Evolutionary conservation across 2,888 invertebrate genomes (phyloP).

Genomic region (Drosophila siamana): DNA sequence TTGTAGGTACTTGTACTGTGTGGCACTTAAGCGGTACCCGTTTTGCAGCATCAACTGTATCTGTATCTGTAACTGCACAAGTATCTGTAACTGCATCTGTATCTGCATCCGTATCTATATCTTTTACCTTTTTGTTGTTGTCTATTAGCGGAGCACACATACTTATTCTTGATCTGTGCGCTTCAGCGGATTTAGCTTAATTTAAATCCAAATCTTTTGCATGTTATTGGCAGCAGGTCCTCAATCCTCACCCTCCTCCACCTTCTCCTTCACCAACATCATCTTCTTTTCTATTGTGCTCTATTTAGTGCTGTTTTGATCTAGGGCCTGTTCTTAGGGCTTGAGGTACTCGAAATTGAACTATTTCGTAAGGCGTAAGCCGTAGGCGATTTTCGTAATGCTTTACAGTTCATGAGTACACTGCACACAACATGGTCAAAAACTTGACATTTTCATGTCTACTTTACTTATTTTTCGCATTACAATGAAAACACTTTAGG

Average conservation of each 20-base stretch:
- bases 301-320: slow-evolving; percentile 51
- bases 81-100: too few species aligned
- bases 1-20: slow-evolving; percentile 64
- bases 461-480: slow-evolving; percentile 5
- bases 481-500: slow-evolving; percentile 1
- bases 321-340: slow-evolving; percentile 28
- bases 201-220: slow-evolving; percentile 76
- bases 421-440: neutral
- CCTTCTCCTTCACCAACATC: slow-evolving; percentile 13
- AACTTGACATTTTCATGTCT: slow-evolving; percentile 54
- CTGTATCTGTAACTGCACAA: slow-evolving; percentile 28
- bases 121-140: slow-evolving; percentile 76
- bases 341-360: slow-evolving; percentile 52
- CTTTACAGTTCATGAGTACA: slow-evolving; percentile 15
- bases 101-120: slow-evolving; percentile 28
- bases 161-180: slow-evolving; percentile 42
- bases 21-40: slow-evolving; percentile 72
- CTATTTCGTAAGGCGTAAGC: slow-evolving; percentile 43
- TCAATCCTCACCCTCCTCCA: slow-evolving; percentile 18
- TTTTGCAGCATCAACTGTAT: slow-evolving; percentile 46
- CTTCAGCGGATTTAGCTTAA: slow-evolving; percentile 79
- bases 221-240: slow-evolving; percentile 25
- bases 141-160: slow-evolving; percentile 61
- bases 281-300: neutral
- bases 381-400: slow-evolving; percentile 37